Evolutionary conservation across 2,113 vertebrate genomes (phyloP), one percentile per base, ranked within the genome.

Genomic region (Notarius lentiginosus): DNA sequence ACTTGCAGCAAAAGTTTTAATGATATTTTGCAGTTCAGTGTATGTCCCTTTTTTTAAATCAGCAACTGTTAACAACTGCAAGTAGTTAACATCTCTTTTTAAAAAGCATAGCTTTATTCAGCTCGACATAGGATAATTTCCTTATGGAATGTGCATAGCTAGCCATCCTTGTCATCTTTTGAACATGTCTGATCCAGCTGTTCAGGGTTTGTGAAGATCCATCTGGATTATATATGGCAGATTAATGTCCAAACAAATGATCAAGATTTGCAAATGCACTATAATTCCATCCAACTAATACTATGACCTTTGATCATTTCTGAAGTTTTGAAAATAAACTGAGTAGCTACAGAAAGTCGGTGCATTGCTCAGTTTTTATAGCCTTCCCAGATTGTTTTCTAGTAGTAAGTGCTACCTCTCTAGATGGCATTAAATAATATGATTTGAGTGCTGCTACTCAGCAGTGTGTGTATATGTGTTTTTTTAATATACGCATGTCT

Each of bases 361-460:
- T 17, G 56, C 41, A 18, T 27, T 75, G 47, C 17, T 51, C 55
- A 61, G 68, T 1, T 47, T 63, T 85, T 72, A 72, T 72, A 51
- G 34, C 55, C 56, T 76, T 76, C 70, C 27, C 15, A 5, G 24
- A 53, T 53, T 85, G 84, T 85, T 77, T 77, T 65, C 72, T 18
- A 77, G 72, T n/a, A 63, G 61, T 65, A 85, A 85, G 80, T 61
- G 66, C 41, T 84, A 22, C 55, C 76, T 80, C 53, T 84, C 41
- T 47, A 60, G 73, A 84, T 81, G 53, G 20, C 55, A 81, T 49
- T 88, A 84, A 73, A 84, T 20, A 79, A 87, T 41, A 85, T 51
- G 47, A 56, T 85, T 81, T 56, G 84, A 63, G 63, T 82, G 18
- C 65, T 73, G 55, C 20, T 87, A 79, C 86, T 77, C 81, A 8